Conservation (phyloP, 2,113 vertebrate species). For the Passer domesticus region DNA sequence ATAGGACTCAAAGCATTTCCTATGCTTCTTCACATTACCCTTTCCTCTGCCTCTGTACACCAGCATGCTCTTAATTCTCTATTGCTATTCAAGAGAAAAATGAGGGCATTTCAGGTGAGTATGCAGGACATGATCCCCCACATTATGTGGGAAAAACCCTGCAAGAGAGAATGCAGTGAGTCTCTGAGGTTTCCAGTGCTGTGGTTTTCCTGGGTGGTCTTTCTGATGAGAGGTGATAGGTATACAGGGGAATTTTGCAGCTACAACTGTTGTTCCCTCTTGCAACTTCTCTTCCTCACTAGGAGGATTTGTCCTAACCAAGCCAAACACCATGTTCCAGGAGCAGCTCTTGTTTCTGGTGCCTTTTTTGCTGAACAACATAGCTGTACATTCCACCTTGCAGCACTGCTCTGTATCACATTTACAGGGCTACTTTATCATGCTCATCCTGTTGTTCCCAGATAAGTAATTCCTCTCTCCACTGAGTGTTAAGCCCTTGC, state of each 20-base stretch:
- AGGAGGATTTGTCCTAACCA: not conserved
- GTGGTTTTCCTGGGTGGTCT: not conserved
- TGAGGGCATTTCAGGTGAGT: not conserved
- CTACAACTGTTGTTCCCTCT: not conserved
- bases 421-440: conserved; percentile 1
- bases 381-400: not conserved
- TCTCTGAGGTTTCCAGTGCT: not conserved
- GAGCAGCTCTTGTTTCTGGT: not conserved
- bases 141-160: not conserved
- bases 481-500: not conserved
- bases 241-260: not conserved
- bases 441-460: not conserved
- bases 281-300: not conserved
- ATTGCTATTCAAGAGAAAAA: not conserved
- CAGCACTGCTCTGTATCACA: not conserved
- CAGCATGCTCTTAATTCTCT: not conserved
- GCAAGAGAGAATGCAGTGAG: not conserved
- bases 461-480: conserved; percentile 31
- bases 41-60: not conserved
- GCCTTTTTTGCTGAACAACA: not conserved
- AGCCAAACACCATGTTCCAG: not conserved
- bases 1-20: not conserved
- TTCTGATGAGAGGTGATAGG: not conserved
- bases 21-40: not conserved
- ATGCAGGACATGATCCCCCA: not conserved